phyloP scores from a whole-genome alignment of 1,140 invertebrate species.

The Nasonia longicornis region DNA sequence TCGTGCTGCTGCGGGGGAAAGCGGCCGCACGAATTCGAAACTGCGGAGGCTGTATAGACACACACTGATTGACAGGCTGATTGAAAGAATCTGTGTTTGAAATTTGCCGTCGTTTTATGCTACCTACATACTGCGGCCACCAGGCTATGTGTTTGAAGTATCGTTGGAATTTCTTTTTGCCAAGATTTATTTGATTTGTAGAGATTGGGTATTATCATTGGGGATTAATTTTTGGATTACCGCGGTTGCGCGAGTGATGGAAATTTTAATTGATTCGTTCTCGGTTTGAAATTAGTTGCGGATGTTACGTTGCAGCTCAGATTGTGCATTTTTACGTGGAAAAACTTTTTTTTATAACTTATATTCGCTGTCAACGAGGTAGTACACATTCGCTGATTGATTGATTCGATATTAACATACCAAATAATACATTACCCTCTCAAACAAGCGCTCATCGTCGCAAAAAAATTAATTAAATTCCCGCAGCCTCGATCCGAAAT shows the following conservation, averaged over 20 bases:
- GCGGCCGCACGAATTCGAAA: background rate
- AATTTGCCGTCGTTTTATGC: constrained; percentile 29
- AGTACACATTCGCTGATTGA: background rate
- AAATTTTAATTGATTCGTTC: no score
- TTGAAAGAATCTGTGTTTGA: constrained; percentile 32
- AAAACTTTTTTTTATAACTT: no score
- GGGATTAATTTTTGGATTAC: background rate
- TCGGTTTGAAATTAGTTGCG: no score
- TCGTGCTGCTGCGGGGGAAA: background rate
- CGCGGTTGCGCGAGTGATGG: no score
- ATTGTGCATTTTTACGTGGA: no score
- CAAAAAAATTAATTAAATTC: background rate
- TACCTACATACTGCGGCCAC: background rate
- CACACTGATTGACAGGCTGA: constrained; percentile 32
- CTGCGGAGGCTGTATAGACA: background rate
- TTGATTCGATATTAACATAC: background rate
- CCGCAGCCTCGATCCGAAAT: background rate
- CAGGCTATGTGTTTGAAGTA: background rate
- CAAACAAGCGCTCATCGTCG: background rate
- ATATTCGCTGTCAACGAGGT: no score
- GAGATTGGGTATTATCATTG: background rate
- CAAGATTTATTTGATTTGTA: background rate
- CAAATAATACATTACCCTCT: background rate
- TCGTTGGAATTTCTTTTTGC: background rate
- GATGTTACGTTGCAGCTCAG: no score